phyloP scores from a whole-genome alignment of 2,797 vertebrate genomes.

The Takifugu ocellatus region DNA sequence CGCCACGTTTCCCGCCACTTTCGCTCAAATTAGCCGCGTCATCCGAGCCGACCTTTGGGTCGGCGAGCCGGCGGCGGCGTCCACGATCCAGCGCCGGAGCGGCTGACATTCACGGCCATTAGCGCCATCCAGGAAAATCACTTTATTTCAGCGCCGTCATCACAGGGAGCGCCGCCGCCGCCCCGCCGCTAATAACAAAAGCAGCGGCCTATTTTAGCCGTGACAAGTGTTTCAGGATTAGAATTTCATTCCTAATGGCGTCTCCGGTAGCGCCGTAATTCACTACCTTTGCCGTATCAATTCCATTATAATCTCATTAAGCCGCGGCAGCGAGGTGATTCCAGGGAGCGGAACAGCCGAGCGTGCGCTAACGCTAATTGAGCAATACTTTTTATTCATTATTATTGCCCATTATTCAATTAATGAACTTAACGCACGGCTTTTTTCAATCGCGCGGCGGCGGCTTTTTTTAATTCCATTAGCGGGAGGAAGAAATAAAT shows the following conservation, averaged over 20 bases:
- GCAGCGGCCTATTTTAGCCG: constrained; percentile 59
- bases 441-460: constrained; percentile 72
- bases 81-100: constrained; percentile 27
- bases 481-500: constrained; percentile 39
- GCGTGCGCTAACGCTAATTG: constrained; percentile 69
- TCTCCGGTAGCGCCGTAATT: constrained; percentile 74
- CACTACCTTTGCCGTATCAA: constrained; percentile 73
- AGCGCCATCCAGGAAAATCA: constrained; percentile 28
- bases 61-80: constrained; percentile 48
- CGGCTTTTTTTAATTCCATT: constrained; percentile 75
- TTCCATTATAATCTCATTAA: constrained; percentile 79
- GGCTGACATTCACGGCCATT: constrained; percentile 40
- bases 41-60: constrained; percentile 72
- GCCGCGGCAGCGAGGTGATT: constrained; percentile 66
- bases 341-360: constrained; percentile 65
- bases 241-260: constrained; percentile 67
- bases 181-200: constrained; percentile 59
- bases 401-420: constrained; percentile 77
- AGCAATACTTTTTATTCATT: constrained; percentile 77
- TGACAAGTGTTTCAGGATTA: constrained; percentile 71
- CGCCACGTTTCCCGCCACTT: constrained; percentile 64
- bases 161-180: constrained; percentile 9
- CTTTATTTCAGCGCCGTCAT: constrained; percentile 13
- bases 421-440: constrained; percentile 75
- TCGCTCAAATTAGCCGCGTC: constrained; percentile 70